These are phyloP conservation scores for Lacerta viridis DNA, from an alignment of 2,797 vertebrate genomes.

Conservation along the genomic window DNA sequence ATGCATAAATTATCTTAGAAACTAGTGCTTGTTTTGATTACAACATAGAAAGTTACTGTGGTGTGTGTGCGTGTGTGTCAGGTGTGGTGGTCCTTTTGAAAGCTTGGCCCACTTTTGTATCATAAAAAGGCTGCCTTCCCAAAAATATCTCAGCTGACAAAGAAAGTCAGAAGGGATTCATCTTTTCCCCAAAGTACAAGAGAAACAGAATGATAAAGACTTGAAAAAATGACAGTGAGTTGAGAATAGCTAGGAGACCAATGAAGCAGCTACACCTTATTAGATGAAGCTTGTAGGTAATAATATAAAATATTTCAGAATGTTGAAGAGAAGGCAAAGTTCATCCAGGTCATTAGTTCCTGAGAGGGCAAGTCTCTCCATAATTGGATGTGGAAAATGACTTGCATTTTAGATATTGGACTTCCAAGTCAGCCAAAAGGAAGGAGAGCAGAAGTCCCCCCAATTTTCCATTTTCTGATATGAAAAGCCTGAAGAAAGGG, in stretches of 20 bases:
- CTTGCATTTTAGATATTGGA: not conserved
- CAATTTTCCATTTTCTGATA: not conserved
- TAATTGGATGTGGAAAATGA: constrained; percentile 20
- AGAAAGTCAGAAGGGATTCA: constrained; percentile 7
- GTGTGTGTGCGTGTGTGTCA: no score
- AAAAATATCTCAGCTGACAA: not conserved
- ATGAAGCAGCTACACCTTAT: constrained; percentile 14
- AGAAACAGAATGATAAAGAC: not conserved
- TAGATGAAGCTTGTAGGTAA: constrained; percentile 12
- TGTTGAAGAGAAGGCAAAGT: not conserved
- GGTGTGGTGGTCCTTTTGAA: not conserved
- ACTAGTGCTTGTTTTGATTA: not conserved
- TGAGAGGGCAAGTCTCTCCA: not conserved
- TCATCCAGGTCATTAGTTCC: constrained; percentile 17
- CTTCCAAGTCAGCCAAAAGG: constrained; percentile 15
- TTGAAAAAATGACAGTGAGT: constrained; percentile 5
- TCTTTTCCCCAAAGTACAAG: not conserved
- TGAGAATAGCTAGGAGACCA: constrained; percentile 20
- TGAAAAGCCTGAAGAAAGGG: not conserved
- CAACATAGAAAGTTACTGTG: not conserved
- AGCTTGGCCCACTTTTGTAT: constrained; percentile 5
- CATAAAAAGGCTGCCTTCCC: not conserved
- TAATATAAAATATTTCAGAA: constrained; percentile 17
- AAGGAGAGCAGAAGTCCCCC: not conserved
- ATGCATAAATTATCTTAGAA: not conserved